Percentiles rank a stretch among this genome's conserved stretches.
Conservation (phyloP, 92 coral and sea anemone genomes). For the Montipora capitata region DNA sequence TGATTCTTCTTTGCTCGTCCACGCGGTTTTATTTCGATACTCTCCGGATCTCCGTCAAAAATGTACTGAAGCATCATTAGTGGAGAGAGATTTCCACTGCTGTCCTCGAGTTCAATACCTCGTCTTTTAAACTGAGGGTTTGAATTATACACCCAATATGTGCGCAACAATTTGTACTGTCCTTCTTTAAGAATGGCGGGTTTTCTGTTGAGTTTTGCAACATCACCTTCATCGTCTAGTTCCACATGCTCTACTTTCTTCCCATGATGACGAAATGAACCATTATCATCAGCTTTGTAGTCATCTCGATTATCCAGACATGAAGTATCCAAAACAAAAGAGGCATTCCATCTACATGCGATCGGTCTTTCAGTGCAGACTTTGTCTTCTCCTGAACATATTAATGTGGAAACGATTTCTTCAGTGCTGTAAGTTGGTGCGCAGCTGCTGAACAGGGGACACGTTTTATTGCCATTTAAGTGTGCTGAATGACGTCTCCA, state of each 20-base stretch:
- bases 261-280: slow-evolving; percentile 59
- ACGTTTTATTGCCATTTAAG: slow-evolving; percentile 6
- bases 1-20: slow-evolving; percentile 38
- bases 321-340: slow-evolving; percentile 50
- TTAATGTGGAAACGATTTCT: slow-evolving; percentile 18
- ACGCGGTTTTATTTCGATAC: slow-evolving; percentile 49
- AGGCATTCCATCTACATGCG: slow-evolving; percentile 31
- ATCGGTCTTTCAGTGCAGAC: slow-evolving; percentile 58
- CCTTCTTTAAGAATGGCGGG: slow-evolving; percentile 26
- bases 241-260: slow-evolving; percentile 51
- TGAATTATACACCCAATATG: slow-evolving; percentile 19
- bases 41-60: slow-evolving; percentile 31
- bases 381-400: slow-evolving; percentile 25
- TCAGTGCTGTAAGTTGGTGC: slow-evolving; percentile 31
- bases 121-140: slow-evolving; percentile 38
- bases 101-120: slow-evolving; percentile 32
- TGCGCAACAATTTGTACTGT: slow-evolving; percentile 1
- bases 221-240: slow-evolving; percentile 71
- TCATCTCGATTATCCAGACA: slow-evolving; percentile 44
- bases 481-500: slow-evolving; percentile 15
- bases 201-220: slow-evolving; percentile 1
- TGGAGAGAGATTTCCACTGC: slow-evolving; percentile 28
- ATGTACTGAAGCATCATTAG: slow-evolving; percentile 57
- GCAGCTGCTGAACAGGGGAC: slow-evolving; percentile 27
- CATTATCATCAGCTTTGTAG: slow-evolving; percentile 60